These are phyloP conservation scores for Montipora sp. DNA, from an alignment of 64 coral and sea anemone genomes.

Conservation along the genomic window DNA sequence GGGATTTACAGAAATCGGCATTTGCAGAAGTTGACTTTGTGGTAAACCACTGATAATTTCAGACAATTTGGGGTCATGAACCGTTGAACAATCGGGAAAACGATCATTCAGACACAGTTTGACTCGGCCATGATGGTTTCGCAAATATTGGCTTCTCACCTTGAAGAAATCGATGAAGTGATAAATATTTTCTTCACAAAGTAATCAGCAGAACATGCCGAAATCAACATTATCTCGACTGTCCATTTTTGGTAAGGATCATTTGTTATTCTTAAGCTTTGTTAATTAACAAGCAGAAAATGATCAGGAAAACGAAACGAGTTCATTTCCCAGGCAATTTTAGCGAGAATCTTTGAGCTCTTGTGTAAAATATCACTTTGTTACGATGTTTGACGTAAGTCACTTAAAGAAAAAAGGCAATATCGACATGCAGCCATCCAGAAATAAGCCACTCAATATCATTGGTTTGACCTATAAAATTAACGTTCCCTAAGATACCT, in stretches of 20 bases:
- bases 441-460: no score
- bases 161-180: not conserved
- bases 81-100: not conserved
- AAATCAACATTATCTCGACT: not conserved
- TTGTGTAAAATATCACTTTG: no score
- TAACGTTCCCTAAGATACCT: no score
- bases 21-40: not conserved
- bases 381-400: no score
- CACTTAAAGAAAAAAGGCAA: no score
- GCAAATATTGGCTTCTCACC: not conserved
- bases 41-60: not conserved
- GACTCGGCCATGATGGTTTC: conserved; percentile 20
- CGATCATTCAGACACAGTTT: no score
- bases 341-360: no score
- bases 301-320: no score
- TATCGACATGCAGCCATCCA: no score
- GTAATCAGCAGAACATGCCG: not conserved
- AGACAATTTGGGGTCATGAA: not conserved
- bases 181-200: not conserved
- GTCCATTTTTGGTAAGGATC: conserved; percentile 14
- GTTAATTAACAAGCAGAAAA: no score
- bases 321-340: not conserved
- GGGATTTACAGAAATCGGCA: not conserved
- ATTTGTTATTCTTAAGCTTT: not conserved
- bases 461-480: not conserved